Evolutionary conservation across 2,113 vertebrate genomes (phyloP).

Genomic region (Petroica traversi): DNA sequence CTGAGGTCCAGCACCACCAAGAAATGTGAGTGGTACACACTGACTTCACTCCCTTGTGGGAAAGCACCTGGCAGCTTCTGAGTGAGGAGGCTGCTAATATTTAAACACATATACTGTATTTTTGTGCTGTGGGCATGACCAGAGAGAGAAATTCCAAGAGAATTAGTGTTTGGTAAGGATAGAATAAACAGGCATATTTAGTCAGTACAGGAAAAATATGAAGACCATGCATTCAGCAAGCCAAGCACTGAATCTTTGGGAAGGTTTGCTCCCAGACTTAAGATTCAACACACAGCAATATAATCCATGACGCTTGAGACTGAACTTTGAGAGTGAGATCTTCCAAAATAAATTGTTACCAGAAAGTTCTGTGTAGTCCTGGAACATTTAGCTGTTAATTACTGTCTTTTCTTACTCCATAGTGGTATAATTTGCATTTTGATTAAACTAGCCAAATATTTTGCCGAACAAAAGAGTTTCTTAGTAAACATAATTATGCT

Average conservation of each 20-base stretch:
- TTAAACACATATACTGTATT: background rate
- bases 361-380: background rate
- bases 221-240: background rate
- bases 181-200: too few relatives aligned
- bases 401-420: background rate
- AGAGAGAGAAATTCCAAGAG: background rate
- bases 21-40: background rate
- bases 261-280: background rate
- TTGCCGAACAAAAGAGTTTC: background rate
- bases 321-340: background rate
- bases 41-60: background rate
- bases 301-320: background rate
- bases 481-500: background rate
- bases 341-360: background rate
- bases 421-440: slow-evolving; percentile 34
- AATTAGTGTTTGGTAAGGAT: background rate
- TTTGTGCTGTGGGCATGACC: background rate
- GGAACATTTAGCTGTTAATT: background rate
- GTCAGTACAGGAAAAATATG: background rate
- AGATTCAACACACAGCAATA: background rate
- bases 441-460: slow-evolving; percentile 24
- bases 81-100: background rate
- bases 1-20: background rate
- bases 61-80: background rate
- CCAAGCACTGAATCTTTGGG: background rate